Base-by-base conservation (phyloP, 2,888 invertebrate species). In the Bhutanitis thaidina region DNA sequence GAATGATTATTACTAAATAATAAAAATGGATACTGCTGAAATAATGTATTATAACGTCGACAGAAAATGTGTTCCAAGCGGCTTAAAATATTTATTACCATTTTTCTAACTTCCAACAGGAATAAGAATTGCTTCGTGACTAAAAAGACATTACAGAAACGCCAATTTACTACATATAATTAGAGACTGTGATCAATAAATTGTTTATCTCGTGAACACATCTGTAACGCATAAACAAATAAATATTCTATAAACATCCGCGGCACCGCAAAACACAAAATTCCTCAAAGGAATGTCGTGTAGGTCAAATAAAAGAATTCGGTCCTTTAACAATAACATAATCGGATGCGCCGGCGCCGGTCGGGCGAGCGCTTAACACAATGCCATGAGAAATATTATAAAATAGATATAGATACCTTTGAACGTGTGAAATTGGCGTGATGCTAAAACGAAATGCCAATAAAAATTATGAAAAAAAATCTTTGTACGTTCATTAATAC, bases 241-340 rank as follows among this genome's bases (percentile, higher is more conserved):
- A 61, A 60, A 64, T 58, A 62, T 59, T 65, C 61, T 32, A 65
- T 61, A 69, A 72, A 74, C 67, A 71, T 67, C 64, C 70, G 65
- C 64, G 65, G 64, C 59, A 65, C 73, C 74, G 81, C 81, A 77
- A 80, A 81, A 79, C 78, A 78, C 64, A 65, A 64, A 67, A 73
- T 71, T 69, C 69, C 67, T 60, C 58, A 59, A 60, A 71, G 62
- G 78, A 79, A 79, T 76, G 77, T 76, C 79, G 74, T 77, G 73
- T 80, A 77, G 80, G 76, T 84, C 80, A 82, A 81, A 85, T 84
- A 86, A 85, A 86, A 80, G 84, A 81, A 84, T 79, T 78, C 56
- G 69, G 75, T 71, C 68, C 74, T 76, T 74, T 76, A 77, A 84
- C 82, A 84, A 84, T 84, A 82, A 84, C 83, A 83, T 80, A 81